A percentile compares a stretch with the other conserved stretches of the same genome.
Evolutionary conservation across 2,888 invertebrate genomes (phyloP).

Genomic region (Cataglyphis cursor): DNA sequence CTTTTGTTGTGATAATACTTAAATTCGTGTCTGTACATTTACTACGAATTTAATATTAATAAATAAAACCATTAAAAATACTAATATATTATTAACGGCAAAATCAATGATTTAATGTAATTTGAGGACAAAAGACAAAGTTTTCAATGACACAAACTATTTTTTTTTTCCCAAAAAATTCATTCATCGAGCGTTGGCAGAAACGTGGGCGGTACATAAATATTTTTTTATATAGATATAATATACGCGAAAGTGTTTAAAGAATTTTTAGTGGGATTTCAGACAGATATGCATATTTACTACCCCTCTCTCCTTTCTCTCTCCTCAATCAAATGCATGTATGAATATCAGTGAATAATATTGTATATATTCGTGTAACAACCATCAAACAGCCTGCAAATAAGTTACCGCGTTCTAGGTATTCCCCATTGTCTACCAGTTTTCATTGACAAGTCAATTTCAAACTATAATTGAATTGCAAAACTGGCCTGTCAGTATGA

Average conservation of each 20-base stretch:
- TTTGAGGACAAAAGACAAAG: background rate
- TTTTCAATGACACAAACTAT: background rate
- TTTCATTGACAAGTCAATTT: conserved; percentile 37
- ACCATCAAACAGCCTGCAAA: conserved; percentile 21
- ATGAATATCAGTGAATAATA: conserved; percentile 17
- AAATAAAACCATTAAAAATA: background rate
- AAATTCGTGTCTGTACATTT: background rate
- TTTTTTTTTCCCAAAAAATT: background rate
- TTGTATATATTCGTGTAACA: conserved; percentile 13
- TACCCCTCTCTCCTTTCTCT: background rate
- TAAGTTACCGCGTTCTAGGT: conserved; percentile 26
- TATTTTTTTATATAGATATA: conserved; percentile 13
- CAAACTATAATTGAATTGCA: conserved; percentile 46
- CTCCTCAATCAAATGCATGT: conserved; percentile 27
- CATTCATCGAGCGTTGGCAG: conserved; percentile 6
- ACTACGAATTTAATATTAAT: background rate
- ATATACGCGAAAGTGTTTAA: background rate
- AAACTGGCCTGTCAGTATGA: conserved; percentile 22
- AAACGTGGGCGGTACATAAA: background rate
- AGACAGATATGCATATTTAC: conserved; percentile 10
- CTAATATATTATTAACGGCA: background rate
- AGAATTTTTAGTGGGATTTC: conserved; percentile 32
- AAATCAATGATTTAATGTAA: conserved; percentile 6
- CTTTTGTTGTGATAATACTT: background rate
- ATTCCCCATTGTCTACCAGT: conserved; percentile 19